Base-by-base conservation (phyloP, 2,888 invertebrate genomes). In the Erynnis tages region DNA sequence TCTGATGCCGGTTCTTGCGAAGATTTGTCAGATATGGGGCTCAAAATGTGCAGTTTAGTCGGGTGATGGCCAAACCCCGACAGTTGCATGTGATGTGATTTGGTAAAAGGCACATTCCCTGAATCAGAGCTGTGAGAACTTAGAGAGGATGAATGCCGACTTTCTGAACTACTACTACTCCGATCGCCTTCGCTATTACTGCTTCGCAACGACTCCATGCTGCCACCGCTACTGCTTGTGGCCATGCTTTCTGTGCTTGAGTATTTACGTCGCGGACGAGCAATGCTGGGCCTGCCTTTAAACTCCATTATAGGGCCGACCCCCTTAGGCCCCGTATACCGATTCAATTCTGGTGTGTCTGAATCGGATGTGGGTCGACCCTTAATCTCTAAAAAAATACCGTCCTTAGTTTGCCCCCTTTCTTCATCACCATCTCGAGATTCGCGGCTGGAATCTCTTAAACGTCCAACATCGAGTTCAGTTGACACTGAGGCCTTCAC, bases 1-100 rank as follows among this genome's bases (percentile, higher is more conserved):
- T 96, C 96, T 4, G 95, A 95, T 13, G 93, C 94, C 10, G 95
- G 95, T 71, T 96, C 96, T 79, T 95, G 96, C 1, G 96, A 96
- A 14, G 96, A 96, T 81, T 96, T 96, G 80, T 96, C 96, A 53
- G 96, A 96, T 69, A 96, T 96, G 13, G 96, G 96, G 67, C 96
- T 96, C 38, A 96, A 90, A 73, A 96, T 95, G 79, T 96, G 96
- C 62, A 96, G 85, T 77, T 96, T 96, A 75, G 90, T 91, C 53
- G 93, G 91, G 77, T 95, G 94, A 64, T 94, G 93, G 50, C 92
- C 91, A 76, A 94, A 94, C 73, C 93, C 93, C 67, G 93, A 91
- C 50, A 93, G 75, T 62, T 92, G 93, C 81, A 91, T 91, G 62
- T 91, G 82, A 66, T 92, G 92, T 47, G 92, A 91, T 66, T 92